Conservation (phyloP, 2,888 invertebrate species). For the Hirtodrosophila histrioides region DNA sequence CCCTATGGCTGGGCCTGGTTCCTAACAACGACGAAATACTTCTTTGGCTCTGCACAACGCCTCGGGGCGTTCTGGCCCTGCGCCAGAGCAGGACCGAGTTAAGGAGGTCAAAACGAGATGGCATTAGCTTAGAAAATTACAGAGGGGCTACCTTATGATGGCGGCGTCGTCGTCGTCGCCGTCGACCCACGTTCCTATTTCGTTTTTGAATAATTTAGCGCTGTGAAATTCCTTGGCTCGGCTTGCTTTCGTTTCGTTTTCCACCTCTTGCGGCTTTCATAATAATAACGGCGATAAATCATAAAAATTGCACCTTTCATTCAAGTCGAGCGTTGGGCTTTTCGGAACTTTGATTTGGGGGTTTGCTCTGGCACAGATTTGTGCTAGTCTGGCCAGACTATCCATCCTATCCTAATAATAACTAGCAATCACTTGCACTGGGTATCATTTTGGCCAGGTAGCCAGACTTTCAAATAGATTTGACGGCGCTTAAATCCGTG, state of each 20-base stretch:
- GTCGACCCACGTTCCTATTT: slow-evolving; percentile 64
- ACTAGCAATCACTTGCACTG: slow-evolving; percentile 41
- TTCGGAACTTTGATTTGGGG: slow-evolving; percentile 56
- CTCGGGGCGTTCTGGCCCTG: slow-evolving; percentile 20
- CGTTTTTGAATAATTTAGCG: slow-evolving; percentile 74
- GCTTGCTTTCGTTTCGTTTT: slow-evolving; percentile 41
- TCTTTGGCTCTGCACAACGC: slow-evolving; percentile 35
- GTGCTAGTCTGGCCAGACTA: slow-evolving; percentile 7
- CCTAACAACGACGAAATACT: slow-evolving; percentile 14
- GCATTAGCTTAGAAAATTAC: slow-evolving; percentile 68
- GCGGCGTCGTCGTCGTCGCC: slow-evolving; percentile 9
- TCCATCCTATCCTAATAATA: slow-evolving; percentile 34
- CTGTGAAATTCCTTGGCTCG: slow-evolving; percentile 67
- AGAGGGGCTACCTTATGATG: slow-evolving; percentile 57
- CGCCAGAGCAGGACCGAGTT: slow-evolving; percentile 34
- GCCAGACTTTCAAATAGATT: slow-evolving; percentile 38
- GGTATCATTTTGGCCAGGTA: slow-evolving; percentile 12
- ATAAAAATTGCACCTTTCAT: slow-evolving; percentile 84
- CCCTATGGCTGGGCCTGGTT: slow-evolving; percentile 21
- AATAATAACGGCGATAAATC: slow-evolving; percentile 84
- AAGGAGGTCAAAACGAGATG: slow-evolving; percentile 29
- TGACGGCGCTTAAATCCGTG: slow-evolving; percentile 39
- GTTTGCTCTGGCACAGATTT: slow-evolving; percentile 39
- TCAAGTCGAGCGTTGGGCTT: slow-evolving; percentile 63
- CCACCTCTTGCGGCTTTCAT: slow-evolving; percentile 71